A percentile compares a stretch with the other conserved stretches of the same genome.
phyloP scores from a whole-genome alignment of 2,113 vertebrate species.

The Hypanus sabinus region DNA sequence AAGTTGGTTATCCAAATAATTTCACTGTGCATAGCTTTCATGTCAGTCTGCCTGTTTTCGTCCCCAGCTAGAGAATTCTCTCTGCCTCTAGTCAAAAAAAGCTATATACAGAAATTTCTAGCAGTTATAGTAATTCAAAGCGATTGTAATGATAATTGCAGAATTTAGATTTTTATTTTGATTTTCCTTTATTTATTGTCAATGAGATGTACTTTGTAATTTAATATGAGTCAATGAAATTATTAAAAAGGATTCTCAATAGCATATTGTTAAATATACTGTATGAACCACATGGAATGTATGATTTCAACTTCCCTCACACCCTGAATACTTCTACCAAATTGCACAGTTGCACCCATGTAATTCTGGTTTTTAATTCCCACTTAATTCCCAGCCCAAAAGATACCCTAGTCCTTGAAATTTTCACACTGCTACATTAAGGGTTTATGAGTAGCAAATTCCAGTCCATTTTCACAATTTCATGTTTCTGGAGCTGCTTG shows the following conservation, averaged over 20 bases:
- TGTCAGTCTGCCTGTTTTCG: neutral
- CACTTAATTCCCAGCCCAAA: too few relatives aligned
- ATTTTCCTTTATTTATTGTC: too few relatives aligned
- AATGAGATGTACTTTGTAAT: too few relatives aligned
- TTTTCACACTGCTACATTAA: neutral
- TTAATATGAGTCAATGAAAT: neutral
- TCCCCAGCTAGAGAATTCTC: too few relatives aligned
- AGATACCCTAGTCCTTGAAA: neutral
- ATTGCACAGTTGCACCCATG: neutral
- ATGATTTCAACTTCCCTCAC: neutral
- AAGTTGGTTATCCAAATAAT: neutral
- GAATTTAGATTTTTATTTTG: too few relatives aligned
- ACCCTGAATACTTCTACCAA: neutral
- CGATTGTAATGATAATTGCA: too few relatives aligned
- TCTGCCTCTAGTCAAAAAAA: too few relatives aligned
- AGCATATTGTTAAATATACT: too few relatives aligned
- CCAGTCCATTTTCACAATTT: neutral
- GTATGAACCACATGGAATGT: neutral
- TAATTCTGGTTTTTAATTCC: neutral
- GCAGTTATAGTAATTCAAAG: too few relatives aligned
- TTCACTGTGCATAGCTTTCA: neutral
- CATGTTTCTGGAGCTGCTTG: neutral
- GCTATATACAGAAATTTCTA: too few relatives aligned
- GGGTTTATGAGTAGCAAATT: neutral
- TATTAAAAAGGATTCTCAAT: neutral